Base-by-base conservation (phyloP, 2,888 invertebrate genomes). In the Netelia virgata region DNA sequence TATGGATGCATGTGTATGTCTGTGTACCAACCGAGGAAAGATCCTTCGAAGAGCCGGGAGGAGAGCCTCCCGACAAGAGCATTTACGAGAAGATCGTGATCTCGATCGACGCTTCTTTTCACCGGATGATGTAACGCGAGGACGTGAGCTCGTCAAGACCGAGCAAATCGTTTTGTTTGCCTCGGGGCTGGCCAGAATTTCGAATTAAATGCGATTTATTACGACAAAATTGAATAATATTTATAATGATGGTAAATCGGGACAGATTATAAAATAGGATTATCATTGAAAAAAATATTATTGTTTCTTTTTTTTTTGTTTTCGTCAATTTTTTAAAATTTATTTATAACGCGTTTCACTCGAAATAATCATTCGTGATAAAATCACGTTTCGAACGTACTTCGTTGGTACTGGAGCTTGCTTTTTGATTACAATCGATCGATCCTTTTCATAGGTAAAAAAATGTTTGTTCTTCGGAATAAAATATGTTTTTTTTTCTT, bases 41-140 rank as follows among this genome's bases (percentile, higher is more conserved):
- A 72, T 72, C 72, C n/a, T 70, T 57, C 70, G 41, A 1, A 47
- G 36, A 8, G 53, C 55, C 36, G 36, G 55, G 53, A 16, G 50
- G 53, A 28, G 28, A 20, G 16, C 36, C 28, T 47, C 55, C n/a
- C 14, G 3, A 47, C 10, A 10, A 10, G 41, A 43, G 43, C 72
- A 59, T 72, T 72, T 59, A 72, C 59, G 59, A 41, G 57, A 59
- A 43, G 43, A 72, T 72, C 72, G 72, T 72, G 72, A 72, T 72
- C 72, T 43, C 72, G 72, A 72, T 72, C 72, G 72, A 59, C 20
- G 72, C 57, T 72, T 72, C 70, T 18, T 53, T 50, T 47, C 47
- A 47, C 47, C 11, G 47, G 47, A 47, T 47, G 47, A 47, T 47
- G 28, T 41, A 55, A 36, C 41, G 59, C 16, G 57, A 41, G 57